Base-by-base conservation (phyloP, 2,888 invertebrate genomes). In the Odontocolon sp. region DNA sequence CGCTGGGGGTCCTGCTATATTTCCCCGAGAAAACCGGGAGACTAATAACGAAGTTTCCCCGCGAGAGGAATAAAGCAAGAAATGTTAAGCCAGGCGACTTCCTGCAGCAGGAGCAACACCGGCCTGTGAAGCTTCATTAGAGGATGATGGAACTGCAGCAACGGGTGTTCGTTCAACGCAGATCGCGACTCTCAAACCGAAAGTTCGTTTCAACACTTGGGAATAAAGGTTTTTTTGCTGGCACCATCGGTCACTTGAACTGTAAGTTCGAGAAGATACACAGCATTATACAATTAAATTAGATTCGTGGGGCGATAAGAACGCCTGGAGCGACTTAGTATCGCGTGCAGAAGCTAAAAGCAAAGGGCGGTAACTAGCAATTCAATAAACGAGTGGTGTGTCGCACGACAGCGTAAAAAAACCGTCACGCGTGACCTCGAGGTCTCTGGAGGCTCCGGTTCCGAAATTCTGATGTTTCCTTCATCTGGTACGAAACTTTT, bases 31-130 rank as follows among this genome's bases (percentile, higher is more conserved):
- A 63, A 18, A 47, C 33, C 45, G 52, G 63, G 38, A 66, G 75
- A 71, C 77, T 78, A 78, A 81, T 81, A 81, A 79, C 75, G 54
- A 74, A 79, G 71, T 78, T 78, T 77, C 21, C 21, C 59, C 31
- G 40, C 45, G 57, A 21, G 63, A 67, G 59, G 59, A 70, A 73
- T 75, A 64, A 66, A 70, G 67, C 69, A 77, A 78, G 76, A 78
- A 79, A 80, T 47, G 63, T 21, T 52, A 50, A 68, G 42, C 26
- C 42, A 18, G 28, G 16, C 31, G 38, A 18, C 50, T 63, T 45
- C 56, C 21, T 23, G 52, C 16, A 36, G 26, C 70, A 71, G 61
- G 21, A 33, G 69, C n/a, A n/a, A n/a, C 50, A n/a, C 40, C 47
- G 45, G 45, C 33, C 63, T 54, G 56, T 54, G 56, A 38, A 36